phyloP scores from a whole-genome alignment of 2,888 invertebrate genomes.

The Tetragnatha montana region DNA sequence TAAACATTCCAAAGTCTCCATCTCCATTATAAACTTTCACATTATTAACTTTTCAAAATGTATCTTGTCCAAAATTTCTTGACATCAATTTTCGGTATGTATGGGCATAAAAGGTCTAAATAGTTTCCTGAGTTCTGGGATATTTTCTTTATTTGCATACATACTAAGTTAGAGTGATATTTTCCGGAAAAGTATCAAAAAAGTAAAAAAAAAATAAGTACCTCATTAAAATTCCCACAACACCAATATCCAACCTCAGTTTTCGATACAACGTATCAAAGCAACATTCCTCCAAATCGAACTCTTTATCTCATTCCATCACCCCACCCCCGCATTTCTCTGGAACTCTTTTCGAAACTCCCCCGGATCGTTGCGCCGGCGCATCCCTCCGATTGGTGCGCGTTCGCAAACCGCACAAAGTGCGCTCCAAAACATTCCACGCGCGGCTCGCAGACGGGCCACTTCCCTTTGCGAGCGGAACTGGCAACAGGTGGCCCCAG shows the following conservation, averaged over 20 bases:
- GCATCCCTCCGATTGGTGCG: slow-evolving; percentile 26
- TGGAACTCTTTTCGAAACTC: not conserved
- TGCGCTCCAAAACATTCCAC: slow-evolving; percentile 22
- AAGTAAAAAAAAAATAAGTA: too few species aligned
- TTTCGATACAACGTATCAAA: slow-evolving; percentile 9
- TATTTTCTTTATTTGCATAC: too few species aligned
- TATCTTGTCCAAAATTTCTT: too few species aligned
- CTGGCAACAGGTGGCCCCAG: not conserved
- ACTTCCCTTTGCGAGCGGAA: not conserved
- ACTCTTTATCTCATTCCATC: not conserved
- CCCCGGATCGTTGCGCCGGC: slow-evolving; percentile 5
- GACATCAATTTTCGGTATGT: too few species aligned
- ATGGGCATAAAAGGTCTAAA: too few species aligned
- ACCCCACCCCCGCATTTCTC: slow-evolving; percentile 1
- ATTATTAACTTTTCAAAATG: too few species aligned
- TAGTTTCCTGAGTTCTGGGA: too few species aligned
- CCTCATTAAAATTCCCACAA: not conserved
- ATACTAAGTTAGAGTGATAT: too few species aligned
- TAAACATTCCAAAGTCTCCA: too few species aligned
- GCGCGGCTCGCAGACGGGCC: not conserved
- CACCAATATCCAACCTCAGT: not conserved
- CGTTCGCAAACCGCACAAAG: slow-evolving; percentile 13
- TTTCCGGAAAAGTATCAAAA: too few species aligned
- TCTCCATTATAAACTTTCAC: too few species aligned
- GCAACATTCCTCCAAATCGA: not conserved